Percentiles rank a stretch among this genome's conserved stretches.
These are phyloP conservation scores for Drosophila nebulosa DNA, from an alignment of 1,140 invertebrate genomes.

Conservation along the genomic window DNA sequence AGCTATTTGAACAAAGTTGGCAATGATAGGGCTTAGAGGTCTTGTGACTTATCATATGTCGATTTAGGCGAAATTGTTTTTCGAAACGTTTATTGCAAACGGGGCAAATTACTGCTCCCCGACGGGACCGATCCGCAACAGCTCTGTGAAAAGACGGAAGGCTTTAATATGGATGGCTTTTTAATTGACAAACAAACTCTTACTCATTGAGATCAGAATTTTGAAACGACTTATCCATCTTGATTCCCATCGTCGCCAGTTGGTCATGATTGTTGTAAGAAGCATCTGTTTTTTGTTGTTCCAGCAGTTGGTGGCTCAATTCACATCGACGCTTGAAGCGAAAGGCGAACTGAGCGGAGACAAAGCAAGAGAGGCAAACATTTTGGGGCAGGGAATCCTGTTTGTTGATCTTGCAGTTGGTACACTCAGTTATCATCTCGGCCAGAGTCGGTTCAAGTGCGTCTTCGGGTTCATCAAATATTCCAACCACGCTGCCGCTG, in stretches of 20 bases:
- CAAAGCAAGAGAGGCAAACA: neutral
- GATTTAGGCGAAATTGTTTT: neutral
- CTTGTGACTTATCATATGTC: neutral
- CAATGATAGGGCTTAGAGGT: neutral
- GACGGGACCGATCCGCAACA: neutral
- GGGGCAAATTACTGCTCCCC: neutral
- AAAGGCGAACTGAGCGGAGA: slow-evolving; percentile 1
- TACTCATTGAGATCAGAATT: neutral
- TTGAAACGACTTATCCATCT: neutral
- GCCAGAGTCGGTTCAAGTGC: neutral
- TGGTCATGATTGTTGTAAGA: neutral
- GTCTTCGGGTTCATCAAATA: neutral
- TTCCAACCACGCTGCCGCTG: neutral
- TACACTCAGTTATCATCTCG: neutral
- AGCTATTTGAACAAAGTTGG: neutral
- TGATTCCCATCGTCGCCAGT: neutral
- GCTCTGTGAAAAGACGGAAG: neutral
- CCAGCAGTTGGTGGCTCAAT: neutral
- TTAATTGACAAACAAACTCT: neutral
- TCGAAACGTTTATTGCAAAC: neutral
- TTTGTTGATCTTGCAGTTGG: neutral
- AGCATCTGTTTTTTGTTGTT: neutral
- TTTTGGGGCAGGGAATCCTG: slow-evolving; percentile 1
- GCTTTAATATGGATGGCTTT: neutral
- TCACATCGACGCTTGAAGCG: neutral